Conservation (phyloP, 2,113 vertebrate genomes). For the Holacanthus passer region DNA sequence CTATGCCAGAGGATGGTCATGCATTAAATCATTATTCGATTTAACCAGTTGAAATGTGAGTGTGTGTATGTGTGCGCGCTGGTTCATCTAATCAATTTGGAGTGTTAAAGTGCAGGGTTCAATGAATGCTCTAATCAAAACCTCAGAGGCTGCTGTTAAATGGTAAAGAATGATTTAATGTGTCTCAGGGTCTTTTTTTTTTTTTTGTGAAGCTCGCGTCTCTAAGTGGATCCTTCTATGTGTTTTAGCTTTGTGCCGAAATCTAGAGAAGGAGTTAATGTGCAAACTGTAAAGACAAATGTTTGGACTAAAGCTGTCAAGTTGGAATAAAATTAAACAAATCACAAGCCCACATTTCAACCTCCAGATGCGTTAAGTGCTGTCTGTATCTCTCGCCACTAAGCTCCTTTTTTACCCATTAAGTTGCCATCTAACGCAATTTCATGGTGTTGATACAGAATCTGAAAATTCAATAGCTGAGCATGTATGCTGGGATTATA, state of each 20-base stretch:
- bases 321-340: slow-evolving; percentile 27
- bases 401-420: slow-evolving; percentile 63
- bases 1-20: slow-evolving; percentile 40
- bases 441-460: slow-evolving; percentile 70
- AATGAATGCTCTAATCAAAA: slow-evolving; percentile 66
- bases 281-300: slow-evolving; percentile 1
- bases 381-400: slow-evolving; percentile 35
- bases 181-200: slow-evolving; percentile 24
- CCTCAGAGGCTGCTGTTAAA: slow-evolving; percentile 48
- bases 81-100: slow-evolving; percentile 73
- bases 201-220: neutral
- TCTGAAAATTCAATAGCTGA: slow-evolving; percentile 70
- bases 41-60: slow-evolving; percentile 59
- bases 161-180: slow-evolving; percentile 57
- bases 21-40: slow-evolving; percentile 67
- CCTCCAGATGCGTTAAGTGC: slow-evolving; percentile 33
- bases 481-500: slow-evolving; percentile 72
- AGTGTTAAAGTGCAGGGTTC: slow-evolving; percentile 69
- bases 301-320: slow-evolving; percentile 34
- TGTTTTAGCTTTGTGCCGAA: neutral
- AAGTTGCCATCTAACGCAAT: slow-evolving; percentile 62
- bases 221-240: slow-evolving; percentile 12
- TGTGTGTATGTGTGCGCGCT: slow-evolving; percentile 5
- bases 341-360: slow-evolving; percentile 25
- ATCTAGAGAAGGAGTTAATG: neutral